A percentile compares a stretch with the other conserved stretches of the same genome.
Conservation (phyloP, 1,140 invertebrate species). For the Caenorhabditis inopinata region DNA sequence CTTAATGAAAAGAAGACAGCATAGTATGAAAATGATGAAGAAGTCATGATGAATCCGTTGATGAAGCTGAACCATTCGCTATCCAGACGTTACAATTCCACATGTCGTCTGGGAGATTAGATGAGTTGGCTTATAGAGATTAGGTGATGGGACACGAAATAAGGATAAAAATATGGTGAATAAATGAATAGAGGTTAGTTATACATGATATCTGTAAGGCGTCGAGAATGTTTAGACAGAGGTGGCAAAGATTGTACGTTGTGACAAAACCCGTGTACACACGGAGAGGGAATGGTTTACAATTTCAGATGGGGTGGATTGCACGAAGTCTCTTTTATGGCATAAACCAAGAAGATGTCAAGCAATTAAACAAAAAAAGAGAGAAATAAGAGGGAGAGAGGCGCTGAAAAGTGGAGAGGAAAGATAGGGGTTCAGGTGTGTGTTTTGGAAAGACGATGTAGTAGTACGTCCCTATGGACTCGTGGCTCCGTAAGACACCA, state of each 20-base stretch:
- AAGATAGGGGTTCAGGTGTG: background rate
- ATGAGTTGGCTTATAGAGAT: too few species aligned
- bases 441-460: constrained; percentile 11
- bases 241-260: background rate
- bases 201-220: too few species aligned
- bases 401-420: constrained; percentile 18
- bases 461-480: constrained; percentile 23
- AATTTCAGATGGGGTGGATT: constrained; percentile 21
- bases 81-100: constrained; percentile 2
- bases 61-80: constrained; percentile 22
- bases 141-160: too few species aligned
- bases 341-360: too few species aligned
- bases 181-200: too few species aligned
- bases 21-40: too few species aligned
- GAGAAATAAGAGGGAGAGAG: background rate
- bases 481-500: constrained; percentile 12
- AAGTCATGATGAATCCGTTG: too few species aligned
- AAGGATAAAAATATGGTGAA: too few species aligned
- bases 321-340: too few species aligned
- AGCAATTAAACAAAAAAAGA: too few species aligned
- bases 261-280: constrained; percentile 6
- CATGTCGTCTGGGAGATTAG: constrained; percentile 17
- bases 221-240: too few species aligned
- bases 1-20: too few species aligned
- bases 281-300: constrained; percentile 12